A percentile compares a stretch with the other conserved stretches of the same genome.
Evolutionary conservation across 2,113 vertebrate genomes (phyloP).

Genomic region (Sphaerodactylus townsendi): DNA sequence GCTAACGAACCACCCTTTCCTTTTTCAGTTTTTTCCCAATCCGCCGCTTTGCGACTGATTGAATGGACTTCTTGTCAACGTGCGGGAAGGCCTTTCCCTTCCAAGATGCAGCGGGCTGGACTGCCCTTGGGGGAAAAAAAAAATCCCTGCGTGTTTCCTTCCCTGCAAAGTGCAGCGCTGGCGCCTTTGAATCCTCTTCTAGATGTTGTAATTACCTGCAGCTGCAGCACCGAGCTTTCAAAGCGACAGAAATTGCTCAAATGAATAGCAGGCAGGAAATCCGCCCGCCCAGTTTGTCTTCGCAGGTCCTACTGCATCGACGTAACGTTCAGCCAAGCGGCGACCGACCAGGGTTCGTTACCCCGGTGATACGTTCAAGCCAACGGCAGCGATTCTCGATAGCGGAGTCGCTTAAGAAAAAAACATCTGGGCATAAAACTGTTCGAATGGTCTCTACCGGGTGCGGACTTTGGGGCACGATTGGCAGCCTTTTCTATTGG

Average conservation of each 20-base stretch:
- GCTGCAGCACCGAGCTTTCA: constrained; percentile 24
- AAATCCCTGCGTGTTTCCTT: constrained; percentile 24
- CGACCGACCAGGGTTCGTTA: not conserved
- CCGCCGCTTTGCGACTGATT: rapidly evolving
- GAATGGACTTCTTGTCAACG: not conserved
- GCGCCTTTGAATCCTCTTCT: constrained; percentile 49
- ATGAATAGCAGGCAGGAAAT: constrained; percentile 4
- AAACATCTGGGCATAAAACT: not conserved
- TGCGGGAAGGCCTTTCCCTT: rapidly evolving
- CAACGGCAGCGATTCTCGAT: constrained; percentile 5
- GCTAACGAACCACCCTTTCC: not conserved
- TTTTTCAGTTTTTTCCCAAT: rapidly evolving
- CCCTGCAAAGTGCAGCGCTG: constrained; percentile 27
- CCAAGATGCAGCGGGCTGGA: rapidly evolving
- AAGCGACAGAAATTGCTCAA: constrained; percentile 47
- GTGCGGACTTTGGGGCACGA: not conserved
- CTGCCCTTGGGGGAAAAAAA: constrained; percentile 37
- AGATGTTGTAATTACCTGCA: constrained; percentile 18
- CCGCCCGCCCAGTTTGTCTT: constrained; percentile 27
- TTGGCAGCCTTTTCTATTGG: no score
- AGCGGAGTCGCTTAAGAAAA: rapidly evolving
- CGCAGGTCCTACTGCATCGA: not conserved
- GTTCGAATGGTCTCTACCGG: no score
- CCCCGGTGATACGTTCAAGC: not conserved
- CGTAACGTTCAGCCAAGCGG: constrained; percentile 5